Conservation (phyloP, 2,797 vertebrate genomes). For the Pseudotriccus pelzelni region DNA sequence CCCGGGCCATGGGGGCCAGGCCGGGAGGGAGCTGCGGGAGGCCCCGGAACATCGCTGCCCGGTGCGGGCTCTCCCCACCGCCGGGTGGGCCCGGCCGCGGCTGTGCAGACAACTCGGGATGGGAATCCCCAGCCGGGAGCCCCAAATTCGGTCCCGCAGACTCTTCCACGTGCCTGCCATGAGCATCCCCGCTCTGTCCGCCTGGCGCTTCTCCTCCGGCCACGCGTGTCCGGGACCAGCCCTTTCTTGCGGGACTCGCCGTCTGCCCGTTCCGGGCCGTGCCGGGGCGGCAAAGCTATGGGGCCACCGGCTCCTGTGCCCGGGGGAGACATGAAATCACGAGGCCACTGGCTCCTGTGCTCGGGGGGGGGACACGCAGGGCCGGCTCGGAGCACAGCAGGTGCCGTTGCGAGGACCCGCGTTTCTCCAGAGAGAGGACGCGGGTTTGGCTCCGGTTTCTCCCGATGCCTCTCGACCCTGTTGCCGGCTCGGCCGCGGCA, state of each 20-base stretch:
- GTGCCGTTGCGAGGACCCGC: background rate
- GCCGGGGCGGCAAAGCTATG: background rate
- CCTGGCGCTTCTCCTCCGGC: background rate
- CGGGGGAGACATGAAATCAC: background rate
- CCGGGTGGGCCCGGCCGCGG: too few species aligned
- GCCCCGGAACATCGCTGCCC: background rate
- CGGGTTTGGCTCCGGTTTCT: background rate
- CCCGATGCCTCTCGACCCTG: too few species aligned
- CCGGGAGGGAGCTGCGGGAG: too few species aligned
- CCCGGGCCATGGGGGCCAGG: background rate
- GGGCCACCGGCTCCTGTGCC: background rate
- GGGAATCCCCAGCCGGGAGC: background rate
- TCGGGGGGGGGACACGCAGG: background rate
- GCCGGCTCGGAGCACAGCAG: background rate
- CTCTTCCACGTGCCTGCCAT: fast-evolving
- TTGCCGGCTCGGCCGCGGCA: too few species aligned
- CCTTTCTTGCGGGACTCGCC: fast-evolving
- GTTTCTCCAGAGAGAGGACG: too few species aligned
- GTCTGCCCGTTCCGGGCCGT: background rate
- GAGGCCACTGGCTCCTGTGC: background rate
- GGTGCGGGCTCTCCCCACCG: background rate
- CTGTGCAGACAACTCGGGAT: background rate
- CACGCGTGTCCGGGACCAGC: background rate
- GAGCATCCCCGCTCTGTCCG: background rate
- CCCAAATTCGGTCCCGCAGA: background rate